Conservation (phyloP, 2,797 vertebrate genomes). For the Oryzias sinensis region DNA sequence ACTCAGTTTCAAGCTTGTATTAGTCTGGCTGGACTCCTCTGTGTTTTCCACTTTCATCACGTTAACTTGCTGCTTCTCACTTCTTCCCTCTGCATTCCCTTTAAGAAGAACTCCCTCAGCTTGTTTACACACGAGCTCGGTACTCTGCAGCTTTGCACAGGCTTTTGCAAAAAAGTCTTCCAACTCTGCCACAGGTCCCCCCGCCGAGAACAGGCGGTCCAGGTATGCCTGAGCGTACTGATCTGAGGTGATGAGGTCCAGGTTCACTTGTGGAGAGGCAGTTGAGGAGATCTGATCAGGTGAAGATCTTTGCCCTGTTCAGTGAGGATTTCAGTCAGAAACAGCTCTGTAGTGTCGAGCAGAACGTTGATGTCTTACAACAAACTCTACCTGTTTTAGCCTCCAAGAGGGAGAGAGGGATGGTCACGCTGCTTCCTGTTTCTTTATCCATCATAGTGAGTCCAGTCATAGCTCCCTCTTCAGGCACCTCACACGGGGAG, state of each 20-base stretch:
- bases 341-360: neutral
- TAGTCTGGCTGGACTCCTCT: constrained; percentile 3
- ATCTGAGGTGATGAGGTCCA: constrained; percentile 64
- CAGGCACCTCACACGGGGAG: constrained; percentile 32
- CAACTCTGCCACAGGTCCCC: constrained; percentile 59
- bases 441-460: constrained; percentile 65
- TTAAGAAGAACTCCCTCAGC: neutral
- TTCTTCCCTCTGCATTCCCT: neutral
- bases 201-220: constrained; percentile 58
- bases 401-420: constrained; percentile 45
- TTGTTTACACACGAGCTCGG: constrained; percentile 3
- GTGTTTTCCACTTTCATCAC: neutral
- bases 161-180: constrained; percentile 54
- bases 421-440: constrained; percentile 50
- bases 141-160: constrained; percentile 29
- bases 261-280: constrained; percentile 27
- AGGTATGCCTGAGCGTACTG: constrained; percentile 65
- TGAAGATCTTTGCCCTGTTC: constrained; percentile 46
- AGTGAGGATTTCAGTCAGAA: constrained; percentile 21
- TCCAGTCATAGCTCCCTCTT: constrained; percentile 63
- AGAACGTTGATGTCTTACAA: neutral
- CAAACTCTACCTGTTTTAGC: constrained; percentile 40
- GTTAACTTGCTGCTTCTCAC: neutral
- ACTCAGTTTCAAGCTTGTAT: constrained; percentile 41
- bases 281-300: constrained; percentile 4